Base-by-base conservation (phyloP, 2,888 invertebrate genomes). In the Trissonchulus sp. region DNA sequence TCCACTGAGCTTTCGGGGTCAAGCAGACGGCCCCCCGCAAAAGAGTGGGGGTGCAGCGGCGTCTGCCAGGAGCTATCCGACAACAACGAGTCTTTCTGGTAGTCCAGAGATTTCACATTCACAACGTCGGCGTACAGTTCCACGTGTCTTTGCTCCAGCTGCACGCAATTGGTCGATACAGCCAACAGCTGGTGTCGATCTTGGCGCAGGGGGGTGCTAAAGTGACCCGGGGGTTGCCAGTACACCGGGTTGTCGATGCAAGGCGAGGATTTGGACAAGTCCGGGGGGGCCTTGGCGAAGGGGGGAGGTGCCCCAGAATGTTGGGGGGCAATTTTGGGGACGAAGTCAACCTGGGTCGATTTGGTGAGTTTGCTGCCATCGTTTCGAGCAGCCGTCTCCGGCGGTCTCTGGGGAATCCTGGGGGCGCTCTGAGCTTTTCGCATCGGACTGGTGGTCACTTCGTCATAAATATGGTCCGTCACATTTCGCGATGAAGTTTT, bases 1-100 rank as follows among this genome's bases (percentile, higher is more conserved):
- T 63, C 65, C 65, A 63, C 3, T 3, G 65, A 63, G n/a, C 65
- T 63, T 3, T 63, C 65, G 65, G 3, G 8, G 30, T 63, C 48
- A 15, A 8, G 48, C 23, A 15, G 8, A 8, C 48, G 48, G n/a
- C n/a, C n/a, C n/a, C n/a, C n/a, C n/a, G n/a, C n/a, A n/a, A n/a
- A n/a, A n/a, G n/a, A n/a, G n/a, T n/a, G n/a, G n/a, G n/a, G n/a
- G 48, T 48, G 48, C 8, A 48, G 8, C 48, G 48, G 48, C 8
- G 8, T 23, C 8, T 8, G 23, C 48, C 48, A 48, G 48, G 48
- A 48, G 23, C 23, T 23, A 48, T 48, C 48, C 8, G 48, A 48
- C 48, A 48, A 23, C 48, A 48, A 23, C 8, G 48, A 48, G 48
- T 48, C 48, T 48, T 48, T 48, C 48, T 8, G 48, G 8, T 48